Base-by-base conservation (phyloP, 1,140 invertebrate genomes). In the Ericerus pela region DNA sequence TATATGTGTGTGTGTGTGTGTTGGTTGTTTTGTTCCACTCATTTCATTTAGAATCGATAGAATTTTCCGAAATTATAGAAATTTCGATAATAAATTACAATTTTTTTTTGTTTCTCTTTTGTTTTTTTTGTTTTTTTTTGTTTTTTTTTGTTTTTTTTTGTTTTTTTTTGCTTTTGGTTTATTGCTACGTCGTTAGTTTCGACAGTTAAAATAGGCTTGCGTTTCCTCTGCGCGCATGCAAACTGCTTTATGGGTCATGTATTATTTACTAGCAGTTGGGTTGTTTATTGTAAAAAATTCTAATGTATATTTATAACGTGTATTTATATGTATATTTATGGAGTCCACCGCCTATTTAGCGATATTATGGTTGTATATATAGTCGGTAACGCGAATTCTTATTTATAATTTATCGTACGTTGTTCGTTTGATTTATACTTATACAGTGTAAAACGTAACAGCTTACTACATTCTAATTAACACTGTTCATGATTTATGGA, bases 321-420 rank as follows among this genome's bases (percentile, higher is more conserved):
- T 47, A 47, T 47, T n/a, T n/a, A n/a, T 47, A 47, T 47, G 41
- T 47, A 47, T 47, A 47, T 47, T 47, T 47, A 47, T 47, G 41
- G 41, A 47, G 41, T 47, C 41, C 41, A 47, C 41, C 41, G 41
- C 41, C 41, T 47, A 18, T 47, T 47, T 47, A 47, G 41, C 41
- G 26, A 47, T n/a, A n/a, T n/a, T n/a, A n/a, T n/a, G n/a, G n/a
- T n/a, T n/a, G n/a, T n/a, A n/a, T n/a, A n/a, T n/a, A n/a, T 47
- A 47, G 41, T 47, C 41, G 41, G 41, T 47, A 47, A 47, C 41
- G 41, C 41, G 41, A 47, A 47, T 47, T 47, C 41, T 47, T 47
- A 47, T 47, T 47, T 47, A 47, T 47, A 47, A 47, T 47, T 47
- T 47, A 47, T 47, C 26, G 26, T 47, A 47, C 26, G 26, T 47